Evolutionary conservation across 2,888 invertebrate species (phyloP).

Genomic region (Acronicta psi): DNA sequence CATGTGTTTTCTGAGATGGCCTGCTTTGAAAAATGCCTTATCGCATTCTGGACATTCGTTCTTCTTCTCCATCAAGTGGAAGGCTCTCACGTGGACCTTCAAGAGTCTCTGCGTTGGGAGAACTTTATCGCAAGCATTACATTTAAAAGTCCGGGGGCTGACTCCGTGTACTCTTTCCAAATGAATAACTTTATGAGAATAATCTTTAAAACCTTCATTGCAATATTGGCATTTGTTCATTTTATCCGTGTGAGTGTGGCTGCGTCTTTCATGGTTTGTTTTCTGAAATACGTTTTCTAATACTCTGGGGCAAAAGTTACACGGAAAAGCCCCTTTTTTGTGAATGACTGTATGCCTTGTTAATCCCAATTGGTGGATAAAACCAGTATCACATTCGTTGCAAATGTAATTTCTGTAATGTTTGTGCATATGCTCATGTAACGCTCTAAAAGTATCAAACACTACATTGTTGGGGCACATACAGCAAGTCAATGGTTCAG

Average conservation of each 20-base stretch:
- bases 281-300: slow-evolving; percentile 77
- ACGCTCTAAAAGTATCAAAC: slow-evolving; percentile 53
- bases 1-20: slow-evolving; percentile 71
- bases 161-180: slow-evolving; percentile 44
- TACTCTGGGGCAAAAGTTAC: slow-evolving; percentile 73
- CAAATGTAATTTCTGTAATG: slow-evolving; percentile 75
- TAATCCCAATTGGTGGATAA: slow-evolving; percentile 63
- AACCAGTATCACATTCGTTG: slow-evolving; percentile 68
- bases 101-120: slow-evolving; percentile 19
- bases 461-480: slow-evolving; percentile 28
- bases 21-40: slow-evolving; percentile 51
- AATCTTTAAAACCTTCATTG: slow-evolving; percentile 59
- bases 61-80: slow-evolving; percentile 62
- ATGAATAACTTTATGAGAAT: slow-evolving; percentile 57
- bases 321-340: slow-evolving; percentile 64
- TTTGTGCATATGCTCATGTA: slow-evolving; percentile 67
- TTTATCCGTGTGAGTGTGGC: slow-evolving; percentile 55
- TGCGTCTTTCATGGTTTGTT: slow-evolving; percentile 73
- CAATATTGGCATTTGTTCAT: slow-evolving; percentile 63
- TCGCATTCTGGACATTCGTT: slow-evolving; percentile 58
- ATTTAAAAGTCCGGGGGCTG: slow-evolving; percentile 12
- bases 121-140: slow-evolving; percentile 37
- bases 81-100: slow-evolving; percentile 30
- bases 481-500: slow-evolving; percentile 40
- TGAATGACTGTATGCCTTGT: slow-evolving; percentile 63